Base-by-base conservation (phyloP, 1,140 invertebrate genomes). In the Heliconius congener region DNA sequence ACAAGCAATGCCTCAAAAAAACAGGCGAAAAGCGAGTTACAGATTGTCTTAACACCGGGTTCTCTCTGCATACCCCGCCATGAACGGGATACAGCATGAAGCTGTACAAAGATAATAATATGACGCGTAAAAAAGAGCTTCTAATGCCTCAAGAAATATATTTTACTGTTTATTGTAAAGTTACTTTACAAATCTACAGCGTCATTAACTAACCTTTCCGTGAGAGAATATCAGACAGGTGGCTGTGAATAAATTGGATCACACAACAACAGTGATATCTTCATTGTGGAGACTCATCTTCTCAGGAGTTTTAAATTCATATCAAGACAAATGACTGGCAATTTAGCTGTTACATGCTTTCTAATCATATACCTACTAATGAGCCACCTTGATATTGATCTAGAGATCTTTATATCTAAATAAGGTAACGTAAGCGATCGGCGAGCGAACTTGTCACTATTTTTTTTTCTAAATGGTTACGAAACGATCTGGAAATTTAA, bases 241-340 rank as follows among this genome's bases (percentile, higher is more conserved):
- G 76, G 83, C 83, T 86, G 85, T 87, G 73, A 75, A 72, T 80
- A 81, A 87, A 86, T 87, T 84, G 78, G 87, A 82, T 84, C 83
- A 77, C 76, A 71, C 75, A 76, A 80, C 81, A 84, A 80, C 55
- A 72, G 80, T 78, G 78, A 78, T 85, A 80, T 79, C 60, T 82
- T 83, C 73, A 79, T 83, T 83, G 80, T 79, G 27, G 73, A 34
- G 37, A n/a, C 46, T 34, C 76, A 60, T 70, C 42, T 80, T 75
- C 81, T 74, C 78, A 81, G 55, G 73, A 78, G 55, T 77, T 74
- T 60, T 34, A 74, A 81, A 80, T 83, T 76, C 74, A 78, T 77
- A 78, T 82, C 80, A 37, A 37, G 74, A 71, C 77, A 81, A 77
- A 78, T 82, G 79, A 81, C 76, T 76, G 71, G 30, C 55, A 55